Conservation (phyloP, 2,888 invertebrate genomes). For the Clostera curtula region DNA sequence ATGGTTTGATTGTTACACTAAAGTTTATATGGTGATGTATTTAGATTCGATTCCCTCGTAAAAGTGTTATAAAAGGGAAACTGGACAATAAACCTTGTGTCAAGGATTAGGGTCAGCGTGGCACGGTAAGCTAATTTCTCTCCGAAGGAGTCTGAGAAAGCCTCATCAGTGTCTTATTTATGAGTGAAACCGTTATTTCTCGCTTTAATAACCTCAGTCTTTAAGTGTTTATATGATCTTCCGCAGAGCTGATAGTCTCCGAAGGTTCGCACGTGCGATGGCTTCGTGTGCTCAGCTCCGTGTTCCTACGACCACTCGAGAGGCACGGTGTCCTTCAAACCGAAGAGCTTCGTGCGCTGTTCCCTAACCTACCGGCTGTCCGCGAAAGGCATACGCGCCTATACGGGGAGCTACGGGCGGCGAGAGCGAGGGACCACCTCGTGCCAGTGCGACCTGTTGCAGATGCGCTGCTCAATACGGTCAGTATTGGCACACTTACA, state of each 20-base stretch:
- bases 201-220: no score
- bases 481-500: constrained; percentile 26
- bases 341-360: constrained; percentile 85
- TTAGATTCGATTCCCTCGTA: no score
- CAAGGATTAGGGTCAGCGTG: no score
- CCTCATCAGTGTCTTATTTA: no score
- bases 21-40: no score
- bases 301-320: constrained; percentile 88
- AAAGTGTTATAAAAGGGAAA: no score
- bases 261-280: constrained; percentile 92
- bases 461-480: constrained; percentile 55
- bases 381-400: constrained; percentile 62
- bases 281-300: constrained; percentile 87
- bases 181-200: no score
- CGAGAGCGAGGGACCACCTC: constrained; percentile 33
- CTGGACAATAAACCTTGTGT: no score
- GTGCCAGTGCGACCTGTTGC: constrained; percentile 53
- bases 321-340: constrained; percentile 76
- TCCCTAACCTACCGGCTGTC: constrained; percentile 90
- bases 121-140: no score
- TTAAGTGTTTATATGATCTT: no score
- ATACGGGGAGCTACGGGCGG: constrained; percentile 43
- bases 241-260: constrained; percentile 83
- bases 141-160: no score
- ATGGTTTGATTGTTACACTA: no score